phyloP scores from a whole-genome alignment of 1,140 invertebrate species.

The Drosophila mayri region DNA sequence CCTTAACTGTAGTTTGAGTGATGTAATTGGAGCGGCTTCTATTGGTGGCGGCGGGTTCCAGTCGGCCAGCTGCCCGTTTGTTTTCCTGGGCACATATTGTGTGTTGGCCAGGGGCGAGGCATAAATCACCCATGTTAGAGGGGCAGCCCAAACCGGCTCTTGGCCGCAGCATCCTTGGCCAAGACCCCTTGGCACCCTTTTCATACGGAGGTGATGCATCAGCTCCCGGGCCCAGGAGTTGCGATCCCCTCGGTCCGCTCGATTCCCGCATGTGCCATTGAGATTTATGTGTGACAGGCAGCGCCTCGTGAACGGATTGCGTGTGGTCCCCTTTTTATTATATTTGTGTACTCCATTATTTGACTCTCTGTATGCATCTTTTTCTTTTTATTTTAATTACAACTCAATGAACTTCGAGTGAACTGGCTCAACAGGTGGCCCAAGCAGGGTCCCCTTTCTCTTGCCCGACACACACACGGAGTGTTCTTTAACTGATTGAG shows the following conservation, averaged over 20 bases:
- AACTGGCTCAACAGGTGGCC: slow-evolving; percentile 73
- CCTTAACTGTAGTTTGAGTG: slow-evolving; percentile 75
- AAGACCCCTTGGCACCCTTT: slow-evolving; percentile 64
- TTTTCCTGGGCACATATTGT: slow-evolving; percentile 35
- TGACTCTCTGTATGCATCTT: slow-evolving; percentile 1
- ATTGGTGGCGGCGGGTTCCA: slow-evolving; percentile 17
- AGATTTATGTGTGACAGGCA: slow-evolving; percentile 74
- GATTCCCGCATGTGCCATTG: slow-evolving; percentile 56
- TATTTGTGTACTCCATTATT: slow-evolving; percentile 30
- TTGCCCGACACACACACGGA: slow-evolving; percentile 56
- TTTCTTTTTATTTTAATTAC: slow-evolving; percentile 58
- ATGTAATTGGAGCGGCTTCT: slow-evolving; percentile 78
- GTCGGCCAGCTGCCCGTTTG: slow-evolving; percentile 11
- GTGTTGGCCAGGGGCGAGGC: slow-evolving; percentile 33
- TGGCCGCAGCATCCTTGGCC: slow-evolving; percentile 54
- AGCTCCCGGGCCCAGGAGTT: slow-evolving; percentile 18
- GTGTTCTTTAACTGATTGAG: slow-evolving; percentile 58
- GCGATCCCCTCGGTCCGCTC: slow-evolving; percentile 12
- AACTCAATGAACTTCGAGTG: slow-evolving; percentile 76
- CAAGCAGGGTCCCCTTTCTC: slow-evolving; percentile 40
- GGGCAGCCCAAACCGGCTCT: slow-evolving; percentile 56
- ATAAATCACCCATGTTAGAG: slow-evolving; percentile 75
- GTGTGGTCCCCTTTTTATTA: slow-evolving; percentile 61
- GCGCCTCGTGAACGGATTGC: slow-evolving; percentile 53
- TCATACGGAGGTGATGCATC: slow-evolving; percentile 56